Percentiles rank a stretch among this genome's conserved stretches.
Conservation (phyloP, 2,888 invertebrate genomes). For the Trissonchulus sp. region DNA sequence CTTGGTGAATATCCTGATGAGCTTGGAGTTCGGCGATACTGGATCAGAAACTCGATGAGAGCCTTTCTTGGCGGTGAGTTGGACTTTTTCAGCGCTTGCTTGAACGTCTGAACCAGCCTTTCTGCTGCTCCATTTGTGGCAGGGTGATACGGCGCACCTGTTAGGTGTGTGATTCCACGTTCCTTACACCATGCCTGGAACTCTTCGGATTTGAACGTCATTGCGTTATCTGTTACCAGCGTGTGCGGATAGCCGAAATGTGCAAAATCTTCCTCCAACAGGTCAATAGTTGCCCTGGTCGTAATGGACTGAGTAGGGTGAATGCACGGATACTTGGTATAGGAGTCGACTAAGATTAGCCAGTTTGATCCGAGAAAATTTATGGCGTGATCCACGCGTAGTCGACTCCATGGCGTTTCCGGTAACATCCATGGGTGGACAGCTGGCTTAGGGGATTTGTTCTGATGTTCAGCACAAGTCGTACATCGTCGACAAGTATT, state of each 20-base stretch:
- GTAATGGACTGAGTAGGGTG: conserved; percentile 9
- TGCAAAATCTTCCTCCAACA: conserved; percentile 37
- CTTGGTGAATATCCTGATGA: conserved; percentile 29
- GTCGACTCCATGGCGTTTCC: conserved; percentile 39
- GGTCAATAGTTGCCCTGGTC: conserved; percentile 35
- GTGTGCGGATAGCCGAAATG: conserved; percentile 37
- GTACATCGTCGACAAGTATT: not conserved
- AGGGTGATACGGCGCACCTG: conserved; percentile 41
- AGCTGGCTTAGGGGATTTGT: no score
- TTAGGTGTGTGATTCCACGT: conserved; percentile 12
- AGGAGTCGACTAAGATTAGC: not conserved
- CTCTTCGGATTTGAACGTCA: conserved; percentile 33
- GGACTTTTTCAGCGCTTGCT: conserved; percentile 33
- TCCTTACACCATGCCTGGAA: conserved; percentile 1
- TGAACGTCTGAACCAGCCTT: conserved; percentile 37
- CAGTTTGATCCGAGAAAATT: conserved; percentile 32
- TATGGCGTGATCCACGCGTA: conserved; percentile 44
- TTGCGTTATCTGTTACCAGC: conserved; percentile 40
- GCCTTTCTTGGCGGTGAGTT: conserved; percentile 29
- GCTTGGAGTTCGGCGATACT: conserved; percentile 16
- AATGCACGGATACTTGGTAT: conserved; percentile 24
- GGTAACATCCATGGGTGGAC: conserved; percentile 44
- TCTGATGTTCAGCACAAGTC: no score
- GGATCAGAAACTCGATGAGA: conserved; percentile 33
- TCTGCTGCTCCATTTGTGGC: conserved; percentile 30